Evolutionary conservation across 1,140 invertebrate species (phyloP).

Genomic region (Bilobella aurantiaca): DNA sequence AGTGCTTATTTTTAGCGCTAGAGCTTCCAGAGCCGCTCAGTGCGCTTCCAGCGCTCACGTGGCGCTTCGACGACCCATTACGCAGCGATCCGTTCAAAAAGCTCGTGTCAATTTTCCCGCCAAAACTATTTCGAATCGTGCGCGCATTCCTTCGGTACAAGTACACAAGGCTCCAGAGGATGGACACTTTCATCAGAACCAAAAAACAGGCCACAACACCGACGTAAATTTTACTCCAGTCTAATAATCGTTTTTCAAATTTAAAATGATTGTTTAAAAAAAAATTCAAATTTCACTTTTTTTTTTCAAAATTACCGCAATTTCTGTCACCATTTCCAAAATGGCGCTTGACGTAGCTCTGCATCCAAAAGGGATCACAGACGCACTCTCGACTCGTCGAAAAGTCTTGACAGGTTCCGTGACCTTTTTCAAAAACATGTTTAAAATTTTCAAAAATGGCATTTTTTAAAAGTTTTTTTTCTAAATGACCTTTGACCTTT

Average conservation of each 20-base stretch:
- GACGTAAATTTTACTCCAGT: conserved; percentile 81
- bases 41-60: conserved; percentile 14
- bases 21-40: not conserved
- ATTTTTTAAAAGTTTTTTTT: conserved; percentile 11
- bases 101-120: not conserved
- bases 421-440: conserved; percentile 49
- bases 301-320: conserved; percentile 67
- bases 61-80: conserved; percentile 37
- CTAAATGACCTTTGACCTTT: conserved; percentile 15
- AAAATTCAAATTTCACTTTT: conserved; percentile 27
- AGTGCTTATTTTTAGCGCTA: conserved; percentile 38
- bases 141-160: conserved; percentile 43
- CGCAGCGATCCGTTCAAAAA: not conserved
- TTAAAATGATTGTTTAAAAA: conserved; percentile 8
- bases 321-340: conserved; percentile 57
- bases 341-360: conserved; percentile 56
- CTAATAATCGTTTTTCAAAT: conserved; percentile 44
- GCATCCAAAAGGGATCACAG: conserved; percentile 95
- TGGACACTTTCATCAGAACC: conserved; percentile 51
- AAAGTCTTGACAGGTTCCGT: conserved; percentile 75
- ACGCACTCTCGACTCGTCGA: conserved; percentile 59
- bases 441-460: not conserved
- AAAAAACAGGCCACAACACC: conserved; percentile 59
- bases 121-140: not conserved
- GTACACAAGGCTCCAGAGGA: conserved; percentile 60